Evolutionary conservation across 2,113 vertebrate species (phyloP), one percentile per base, ranked within the genome.

Genomic region (Ceyx cyanopectus): DNA sequence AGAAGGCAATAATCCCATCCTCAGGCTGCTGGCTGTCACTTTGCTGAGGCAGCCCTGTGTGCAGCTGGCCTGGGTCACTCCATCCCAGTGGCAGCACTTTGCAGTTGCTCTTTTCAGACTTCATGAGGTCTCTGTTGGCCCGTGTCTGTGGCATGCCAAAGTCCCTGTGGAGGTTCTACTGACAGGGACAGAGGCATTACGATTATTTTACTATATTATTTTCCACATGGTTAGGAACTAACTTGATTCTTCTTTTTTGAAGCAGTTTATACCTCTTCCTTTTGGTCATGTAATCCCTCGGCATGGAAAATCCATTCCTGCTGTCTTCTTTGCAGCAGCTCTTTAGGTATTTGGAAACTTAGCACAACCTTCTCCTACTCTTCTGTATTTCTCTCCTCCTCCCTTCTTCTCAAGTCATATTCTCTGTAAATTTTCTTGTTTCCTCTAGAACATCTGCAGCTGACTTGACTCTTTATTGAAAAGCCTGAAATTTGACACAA

Each of bases 11-110:
- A 40, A 53, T 65, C 23, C 8, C 29, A 69, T 76, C 8, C 40
- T 85, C 70, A 50, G 10, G 60, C 70, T 87, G 63, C 50, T 73
- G 75, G 37, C 92, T 94, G 75, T 87, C 88, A 43, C 50, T 87
- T 58, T 32, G 22, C 61, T 58, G 17, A 37, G 26, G 56, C 7
- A 84, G 41, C 61, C 53, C 61, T 2, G 8, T 51, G 37, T 83
- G 56, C 27, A 32, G 61, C 22, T 61, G 62, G 66, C 34, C 8
- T 19, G 62, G 20, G 14, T 61, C 88, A 7, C 53, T 92, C 73
- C 61, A 65, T 81, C 73, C 83, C 68, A 90, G 66, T 0, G 0
- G 68, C 61, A 84, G 56, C 51, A 57, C 63, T 75, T 82, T 27
- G 19, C 22, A 9, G 37, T 37, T 37, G 37, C 37, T 37, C 37